A percentile compares a stretch with the other conserved stretches of the same genome.
phyloP scores from a whole-genome alignment of 2,113 vertebrate species.

The Pipra filicauda region DNA sequence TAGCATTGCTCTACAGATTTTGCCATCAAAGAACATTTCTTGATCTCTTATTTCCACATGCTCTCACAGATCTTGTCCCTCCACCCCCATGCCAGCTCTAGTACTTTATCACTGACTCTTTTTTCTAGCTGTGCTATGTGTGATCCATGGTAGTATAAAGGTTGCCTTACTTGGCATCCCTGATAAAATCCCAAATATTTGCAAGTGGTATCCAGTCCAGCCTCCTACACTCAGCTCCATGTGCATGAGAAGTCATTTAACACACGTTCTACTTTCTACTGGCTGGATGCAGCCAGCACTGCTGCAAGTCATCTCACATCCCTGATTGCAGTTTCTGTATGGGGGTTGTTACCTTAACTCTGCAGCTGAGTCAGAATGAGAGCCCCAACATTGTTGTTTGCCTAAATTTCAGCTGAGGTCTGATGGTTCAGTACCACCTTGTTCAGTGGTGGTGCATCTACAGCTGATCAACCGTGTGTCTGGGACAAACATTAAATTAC shows the following conservation, averaged over 20 bases:
- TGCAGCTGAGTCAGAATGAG: background rate
- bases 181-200: background rate
- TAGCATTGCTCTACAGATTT: background rate
- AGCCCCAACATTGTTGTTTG: background rate
- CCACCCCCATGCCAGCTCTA: fast-evolving
- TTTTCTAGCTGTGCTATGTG: background rate
- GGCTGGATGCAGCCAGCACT: background rate
- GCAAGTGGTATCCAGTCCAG: background rate
- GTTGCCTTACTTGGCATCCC: fast-evolving
- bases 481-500: background rate
- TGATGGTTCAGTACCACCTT: background rate
- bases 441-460: background rate
- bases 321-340: background rate
- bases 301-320: background rate
- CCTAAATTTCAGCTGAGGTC: background rate
- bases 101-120: background rate
- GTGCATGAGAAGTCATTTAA: background rate
- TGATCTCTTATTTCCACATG: background rate
- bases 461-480: background rate
- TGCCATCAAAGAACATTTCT: background rate
- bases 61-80: background rate
- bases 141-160: background rate
- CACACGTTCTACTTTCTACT: background rate
- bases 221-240: background rate
- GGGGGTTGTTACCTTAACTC: background rate